Conservation (phyloP, 2,888 invertebrate genomes). For the Linnaemya vulpina region DNA sequence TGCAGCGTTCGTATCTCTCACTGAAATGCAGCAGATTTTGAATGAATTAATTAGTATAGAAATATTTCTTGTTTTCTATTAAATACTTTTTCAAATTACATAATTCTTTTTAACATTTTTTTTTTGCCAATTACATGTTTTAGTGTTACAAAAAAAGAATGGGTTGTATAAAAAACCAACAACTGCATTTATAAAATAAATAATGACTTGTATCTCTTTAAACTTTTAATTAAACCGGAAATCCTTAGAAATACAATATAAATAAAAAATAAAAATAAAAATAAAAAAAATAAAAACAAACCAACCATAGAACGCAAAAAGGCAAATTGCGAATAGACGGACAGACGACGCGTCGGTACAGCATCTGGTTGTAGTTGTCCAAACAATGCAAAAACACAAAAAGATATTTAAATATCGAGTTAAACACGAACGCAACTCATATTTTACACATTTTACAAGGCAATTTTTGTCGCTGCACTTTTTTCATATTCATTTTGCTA, state of each 20-base stretch:
- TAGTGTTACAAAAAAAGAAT: neutral
- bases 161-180: neutral
- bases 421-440: conserved; percentile 20
- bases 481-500: neutral
- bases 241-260: conserved; percentile 50
- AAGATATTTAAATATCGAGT: neutral
- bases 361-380: conserved; percentile 10
- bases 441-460: conserved; percentile 41
- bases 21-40: neutral
- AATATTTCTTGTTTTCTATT: neutral
- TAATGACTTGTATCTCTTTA: conserved; percentile 45
- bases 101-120: neutral
- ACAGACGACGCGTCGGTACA: neutral
- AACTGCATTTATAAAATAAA: neutral
- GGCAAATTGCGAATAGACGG: neutral
- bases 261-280: no score
- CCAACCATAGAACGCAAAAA: conserved; percentile 2
- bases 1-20: no score
- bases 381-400: conserved; percentile 15
- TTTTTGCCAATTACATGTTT: neutral
- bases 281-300: no score
- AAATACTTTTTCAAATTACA: neutral
- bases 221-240: conserved; percentile 66
- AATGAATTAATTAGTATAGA: neutral
- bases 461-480: conserved; percentile 19